These are phyloP conservation scores for Leptura quadrifasciata DNA, from an alignment of 2,888 invertebrate species.

Conservation along the genomic window DNA sequence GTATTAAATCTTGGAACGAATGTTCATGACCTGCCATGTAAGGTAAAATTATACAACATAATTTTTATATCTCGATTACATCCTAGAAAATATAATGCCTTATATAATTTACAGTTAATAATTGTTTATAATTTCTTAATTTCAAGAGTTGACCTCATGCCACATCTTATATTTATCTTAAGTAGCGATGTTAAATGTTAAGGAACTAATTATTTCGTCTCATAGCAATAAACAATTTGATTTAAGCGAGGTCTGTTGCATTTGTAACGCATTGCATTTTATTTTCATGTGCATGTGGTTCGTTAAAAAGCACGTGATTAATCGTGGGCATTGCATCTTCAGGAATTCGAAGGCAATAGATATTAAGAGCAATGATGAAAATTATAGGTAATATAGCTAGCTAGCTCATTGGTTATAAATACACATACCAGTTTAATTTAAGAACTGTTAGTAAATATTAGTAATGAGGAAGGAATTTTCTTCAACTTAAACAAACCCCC, in stretches of 20 bases:
- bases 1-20: neutral
- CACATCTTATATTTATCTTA: too few relatives aligned
- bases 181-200: neutral
- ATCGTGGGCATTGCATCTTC: neutral
- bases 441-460: too few relatives aligned
- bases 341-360: neutral
- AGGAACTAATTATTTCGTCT: slow-evolving; percentile 14
- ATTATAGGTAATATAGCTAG: neutral
- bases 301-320: neutral
- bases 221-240: slow-evolving; percentile 27
- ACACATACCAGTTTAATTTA: too few relatives aligned
- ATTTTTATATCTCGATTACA: neutral
- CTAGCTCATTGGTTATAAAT: too few relatives aligned
- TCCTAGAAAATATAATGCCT: neutral
- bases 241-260: slow-evolving; percentile 17
- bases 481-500: too few relatives aligned
- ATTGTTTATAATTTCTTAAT: slow-evolving; percentile 23
- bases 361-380: neutral
- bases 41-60: neutral
- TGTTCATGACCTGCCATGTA: neutral
- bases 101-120: neutral
- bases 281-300: slow-evolving; percentile 10
- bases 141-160: slow-evolving; percentile 2
- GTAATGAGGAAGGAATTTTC: too few relatives aligned
- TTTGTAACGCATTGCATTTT: slow-evolving; percentile 16